Conservation (phyloP, 1,140 invertebrate species). For the Manduca sexta region DNA sequence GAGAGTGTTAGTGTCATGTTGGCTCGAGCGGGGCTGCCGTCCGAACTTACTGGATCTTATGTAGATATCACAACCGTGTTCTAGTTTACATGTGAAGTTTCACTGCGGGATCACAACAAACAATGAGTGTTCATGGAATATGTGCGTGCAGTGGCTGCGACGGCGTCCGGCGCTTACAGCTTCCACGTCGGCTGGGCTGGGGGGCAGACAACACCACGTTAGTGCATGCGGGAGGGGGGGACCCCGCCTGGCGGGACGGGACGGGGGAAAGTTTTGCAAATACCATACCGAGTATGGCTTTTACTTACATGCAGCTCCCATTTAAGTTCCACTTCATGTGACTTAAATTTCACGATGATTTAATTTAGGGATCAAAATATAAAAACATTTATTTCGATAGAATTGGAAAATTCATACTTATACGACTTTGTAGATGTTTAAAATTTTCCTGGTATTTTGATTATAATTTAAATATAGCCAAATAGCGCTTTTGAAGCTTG, state of each 20-base stretch:
- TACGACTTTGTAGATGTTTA: too few relatives aligned
- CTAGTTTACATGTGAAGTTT: conserved; percentile 65
- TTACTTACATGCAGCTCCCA: too few relatives aligned
- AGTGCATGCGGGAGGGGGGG: conserved; percentile 51
- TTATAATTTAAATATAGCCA: conserved; percentile 6
- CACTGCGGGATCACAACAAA: conserved; percentile 71
- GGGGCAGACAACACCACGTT: conserved; percentile 66
- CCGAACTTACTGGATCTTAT: conserved; percentile 58
- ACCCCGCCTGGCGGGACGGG: too few relatives aligned
- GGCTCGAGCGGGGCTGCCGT: conserved; percentile 50
- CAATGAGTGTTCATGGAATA: conserved; percentile 73
- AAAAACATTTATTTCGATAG: too few relatives aligned
- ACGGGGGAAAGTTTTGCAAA: conserved; percentile 49
- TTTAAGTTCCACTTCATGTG: too few relatives aligned
- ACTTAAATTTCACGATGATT: too few relatives aligned
- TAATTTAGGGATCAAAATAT: too few relatives aligned
- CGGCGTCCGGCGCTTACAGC: conserved; percentile 56
- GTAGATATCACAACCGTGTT: conserved; percentile 68
- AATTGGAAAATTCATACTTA: too few relatives aligned
- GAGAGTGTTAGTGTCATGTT: conserved; percentile 57
- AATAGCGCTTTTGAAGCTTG: conserved; percentile 30
- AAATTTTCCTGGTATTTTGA: too few relatives aligned
- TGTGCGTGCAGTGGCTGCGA: conserved; percentile 64
- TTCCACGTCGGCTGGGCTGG: conserved; percentile 64
- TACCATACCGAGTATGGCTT: neutral